Base-by-base conservation (phyloP, 2,888 invertebrate species). In the Ditula angustiorana region DNA sequence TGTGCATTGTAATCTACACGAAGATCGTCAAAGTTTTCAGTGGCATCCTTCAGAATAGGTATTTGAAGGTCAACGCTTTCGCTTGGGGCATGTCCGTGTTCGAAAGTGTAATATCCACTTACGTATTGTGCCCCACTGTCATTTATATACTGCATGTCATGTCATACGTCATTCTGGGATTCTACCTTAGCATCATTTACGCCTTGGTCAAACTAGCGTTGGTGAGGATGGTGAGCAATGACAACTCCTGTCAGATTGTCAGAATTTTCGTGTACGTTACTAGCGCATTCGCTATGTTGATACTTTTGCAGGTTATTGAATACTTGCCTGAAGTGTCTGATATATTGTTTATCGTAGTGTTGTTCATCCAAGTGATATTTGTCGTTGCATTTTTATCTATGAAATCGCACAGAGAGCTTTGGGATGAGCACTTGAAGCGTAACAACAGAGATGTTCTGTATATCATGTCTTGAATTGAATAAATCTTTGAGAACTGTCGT, bases 391-490 rank as follows among this genome's bases (percentile, higher is more conserved):
- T 37, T 21, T 41, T 37, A 26, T 37, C 37, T 7, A 60, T 60
- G 59, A 60, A 60, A 60, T 21, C 50, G 19, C 59, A 60, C 33
- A 2, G 59, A 19, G 59, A 59, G 5, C 19, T 58, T 10, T 58
- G 58, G 58, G 35, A 47, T 16, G 58, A 58, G 2, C 33, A 58
- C n/a, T 10, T 47, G 26, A 59, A 37, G 16, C 47, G 58, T n/a
- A 59, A 23, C 21, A 33, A 13, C 24, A 49, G 49, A 49, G 49
- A 59, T n/a, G 24, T 16, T 24, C 10, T 21, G 23, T 33, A 46
- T 58, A 23, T 28, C 28, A 49, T 49, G 49, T 28, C 49, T 49
- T 49, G 16, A 49, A 5, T 26, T 23, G 8, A 49, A 49, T 49
- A 26, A 24, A 49, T 49, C 49, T 13, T 26, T 49, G 8, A 23